Percentiles rank a stretch among this genome's conserved stretches.
These are phyloP conservation scores for Rhagoletis zephyria DNA, from an alignment of 1,140 invertebrate species.

Conservation along the genomic window DNA sequence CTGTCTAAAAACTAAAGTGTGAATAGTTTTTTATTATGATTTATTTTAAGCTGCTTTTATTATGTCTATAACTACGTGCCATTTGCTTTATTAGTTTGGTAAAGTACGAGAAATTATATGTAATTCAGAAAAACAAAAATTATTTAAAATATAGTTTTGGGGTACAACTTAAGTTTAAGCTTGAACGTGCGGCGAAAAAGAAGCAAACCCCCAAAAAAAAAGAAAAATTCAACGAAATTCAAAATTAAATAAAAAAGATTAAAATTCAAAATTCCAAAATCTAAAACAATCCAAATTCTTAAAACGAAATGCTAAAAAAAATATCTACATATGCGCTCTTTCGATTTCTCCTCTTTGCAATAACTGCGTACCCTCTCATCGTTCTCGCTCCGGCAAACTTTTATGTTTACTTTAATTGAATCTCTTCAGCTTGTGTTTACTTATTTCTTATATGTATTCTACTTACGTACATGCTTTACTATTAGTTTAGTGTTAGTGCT, in stretches of 20 bases:
- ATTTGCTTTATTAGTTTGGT: neutral
- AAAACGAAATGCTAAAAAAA: too few species aligned
- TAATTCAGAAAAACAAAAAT: neutral
- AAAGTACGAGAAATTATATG: neutral
- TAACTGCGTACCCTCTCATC: constrained; percentile 43
- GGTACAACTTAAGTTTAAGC: neutral
- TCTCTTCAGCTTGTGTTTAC: neutral
- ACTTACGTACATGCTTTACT: neutral
- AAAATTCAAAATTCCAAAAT: neutral
- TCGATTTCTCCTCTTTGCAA: constrained; percentile 53
- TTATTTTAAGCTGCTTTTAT: neutral
- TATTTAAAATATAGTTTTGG: neutral
- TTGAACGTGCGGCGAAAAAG: neutral
- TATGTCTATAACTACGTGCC: neutral
- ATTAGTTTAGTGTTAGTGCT: constrained; percentile 29
- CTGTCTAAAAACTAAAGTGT: too few species aligned
- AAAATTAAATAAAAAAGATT: neutral
- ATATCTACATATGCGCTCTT: neutral
- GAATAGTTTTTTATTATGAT: too few species aligned
- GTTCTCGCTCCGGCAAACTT: neutral
- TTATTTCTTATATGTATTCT: neutral
- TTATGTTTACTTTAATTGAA: neutral
- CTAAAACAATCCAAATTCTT: neutral
- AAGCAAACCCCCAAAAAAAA: neutral
- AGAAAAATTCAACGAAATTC: neutral